Evolutionary conservation across 2,888 invertebrate species (phyloP).

Genomic region (Pyrgus malvae): DNA sequence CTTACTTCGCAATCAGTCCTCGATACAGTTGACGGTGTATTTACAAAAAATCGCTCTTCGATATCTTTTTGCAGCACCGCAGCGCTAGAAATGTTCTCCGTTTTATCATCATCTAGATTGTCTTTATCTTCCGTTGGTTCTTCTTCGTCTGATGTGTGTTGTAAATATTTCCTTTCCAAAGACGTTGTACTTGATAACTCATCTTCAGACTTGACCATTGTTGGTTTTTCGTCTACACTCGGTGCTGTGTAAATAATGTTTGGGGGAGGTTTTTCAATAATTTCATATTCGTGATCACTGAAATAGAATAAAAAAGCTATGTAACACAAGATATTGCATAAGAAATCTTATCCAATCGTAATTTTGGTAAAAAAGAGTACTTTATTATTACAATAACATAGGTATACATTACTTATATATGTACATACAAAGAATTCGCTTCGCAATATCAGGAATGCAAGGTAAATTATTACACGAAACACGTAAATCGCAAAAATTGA

Average conservation of each 20-base stretch:
- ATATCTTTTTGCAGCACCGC: constrained; percentile 84
- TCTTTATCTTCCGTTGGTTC: constrained; percentile 63
- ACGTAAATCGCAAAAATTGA: constrained; percentile 54
- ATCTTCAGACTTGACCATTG: constrained; percentile 68
- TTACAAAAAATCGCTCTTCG: constrained; percentile 83
- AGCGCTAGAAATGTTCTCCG: constrained; percentile 59
- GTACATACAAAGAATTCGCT: no score
- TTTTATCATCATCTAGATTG: constrained; percentile 47
- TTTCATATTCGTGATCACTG: constrained; percentile 97
- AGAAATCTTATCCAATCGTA: background rate
- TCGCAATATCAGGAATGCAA: constrained; percentile 31
- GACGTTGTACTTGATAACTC: constrained; percentile 77
- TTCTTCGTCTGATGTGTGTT: constrained; percentile 76
- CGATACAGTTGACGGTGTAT: constrained; percentile 82
- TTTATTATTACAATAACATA: no score
- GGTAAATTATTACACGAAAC: constrained; percentile 26
- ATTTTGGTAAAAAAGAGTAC: no score
- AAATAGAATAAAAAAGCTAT: constrained; percentile 51
- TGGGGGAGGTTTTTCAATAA: constrained; percentile 87
- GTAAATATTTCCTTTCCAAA: constrained; percentile 70
- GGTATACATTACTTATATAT: no score
- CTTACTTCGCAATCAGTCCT: constrained; percentile 84
- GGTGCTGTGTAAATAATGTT: constrained; percentile 65
- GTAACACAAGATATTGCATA: background rate
- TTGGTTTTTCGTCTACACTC: constrained; percentile 61